Base-by-base conservation (phyloP, 1,140 invertebrate species). In the Caenorhabditis latens region DNA sequence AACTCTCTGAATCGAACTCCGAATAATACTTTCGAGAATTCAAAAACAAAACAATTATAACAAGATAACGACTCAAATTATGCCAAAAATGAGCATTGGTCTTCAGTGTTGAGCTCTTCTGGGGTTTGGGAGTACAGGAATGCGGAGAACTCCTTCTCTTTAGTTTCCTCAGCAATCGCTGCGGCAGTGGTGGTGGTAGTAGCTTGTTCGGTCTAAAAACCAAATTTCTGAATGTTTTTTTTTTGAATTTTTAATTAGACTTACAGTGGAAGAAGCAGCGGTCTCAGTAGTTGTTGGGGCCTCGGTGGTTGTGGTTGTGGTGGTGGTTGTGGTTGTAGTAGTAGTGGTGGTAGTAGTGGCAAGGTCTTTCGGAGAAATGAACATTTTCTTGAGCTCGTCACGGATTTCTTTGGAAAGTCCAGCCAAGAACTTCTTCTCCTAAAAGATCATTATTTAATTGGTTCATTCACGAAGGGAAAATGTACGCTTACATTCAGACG, bases 371-470 rank as follows among this genome's bases (percentile, higher is more conserved):
- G 82, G 19, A 55, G 84, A 55, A 53, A 92, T 65, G 82, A 90
- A 92, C 43, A 92, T 90, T 40, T 89, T 71, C 24, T 87, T 88
- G 21, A 92, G 88, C 86, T 91, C 91, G 14, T 84, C 87, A 42
- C 90, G 90, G 58, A 91, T 87, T 84, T 91, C 91, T 48, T 87
- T 88, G n/a, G 91, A 83, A 7, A 91, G 86, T 32, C 67, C 75
- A 24, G 91, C 88, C 9, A 91, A 86, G 88, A 90, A 91, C 16
- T 84, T 58, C 61, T 89, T 88, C 24, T 92, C 91, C 85, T 90
- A 58, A 61, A 85, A 46, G 16, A 40, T 4, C 16, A 1, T 32
- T 43, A 21, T 9, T 75, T 55, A 5, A 71, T 9, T n/a, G n/a
- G n/a, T n/a, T n/a, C n/a, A n/a, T n/a, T n/a, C n/a, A n/a, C n/a